These are phyloP conservation scores for Dynastes maya DNA, from an alignment of 2,888 invertebrate species.

Conservation along the genomic window DNA sequence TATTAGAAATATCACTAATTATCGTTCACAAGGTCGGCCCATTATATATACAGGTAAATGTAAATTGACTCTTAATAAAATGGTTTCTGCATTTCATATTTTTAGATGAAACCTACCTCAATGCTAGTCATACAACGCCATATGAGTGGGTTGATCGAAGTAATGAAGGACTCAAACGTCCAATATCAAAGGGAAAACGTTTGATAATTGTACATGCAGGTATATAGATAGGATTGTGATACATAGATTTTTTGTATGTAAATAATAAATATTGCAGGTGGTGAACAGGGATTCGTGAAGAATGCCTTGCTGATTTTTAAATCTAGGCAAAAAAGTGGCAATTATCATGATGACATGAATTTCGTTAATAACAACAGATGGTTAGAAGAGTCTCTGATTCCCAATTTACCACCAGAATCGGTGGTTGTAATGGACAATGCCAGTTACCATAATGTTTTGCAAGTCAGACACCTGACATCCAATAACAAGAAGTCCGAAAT, in stretches of 20 bases:
- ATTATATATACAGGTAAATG: too few species aligned
- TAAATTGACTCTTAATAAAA: too few species aligned
- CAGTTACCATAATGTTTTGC: too few species aligned
- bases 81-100: background rate
- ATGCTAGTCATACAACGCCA: background rate
- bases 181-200: background rate
- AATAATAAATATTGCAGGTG: too few species aligned
- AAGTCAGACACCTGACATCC: too few species aligned
- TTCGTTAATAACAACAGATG: background rate
- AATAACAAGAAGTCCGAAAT: background rate
- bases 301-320: background rate
- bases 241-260: too few species aligned
- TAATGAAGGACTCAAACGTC: background rate
- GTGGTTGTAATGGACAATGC: too few species aligned
- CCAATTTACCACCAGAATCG: background rate
- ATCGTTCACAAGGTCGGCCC: too few species aligned
- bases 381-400: background rate
- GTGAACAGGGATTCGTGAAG: background rate
- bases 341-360: slow-evolving; percentile 2
- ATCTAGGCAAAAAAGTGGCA: background rate
- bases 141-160: background rate
- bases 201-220: background rate
- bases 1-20: too few species aligned
- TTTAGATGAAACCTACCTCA: background rate
- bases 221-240: background rate